Evolutionary conservation across 2,797 vertebrate genomes (phyloP).

Genomic region (Zalophus californianus): DNA sequence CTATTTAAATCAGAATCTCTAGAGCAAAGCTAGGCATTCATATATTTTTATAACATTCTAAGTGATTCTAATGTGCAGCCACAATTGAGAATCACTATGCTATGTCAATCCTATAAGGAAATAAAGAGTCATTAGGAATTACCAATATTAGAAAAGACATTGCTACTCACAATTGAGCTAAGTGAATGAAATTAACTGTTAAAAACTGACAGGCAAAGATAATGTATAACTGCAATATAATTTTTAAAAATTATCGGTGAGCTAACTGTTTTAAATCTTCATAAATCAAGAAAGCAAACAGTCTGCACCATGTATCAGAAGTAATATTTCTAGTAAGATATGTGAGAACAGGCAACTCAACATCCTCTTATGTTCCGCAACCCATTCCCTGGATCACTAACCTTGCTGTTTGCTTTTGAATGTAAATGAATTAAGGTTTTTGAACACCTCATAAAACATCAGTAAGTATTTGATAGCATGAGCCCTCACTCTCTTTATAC

Average conservation of each 20-base stretch:
- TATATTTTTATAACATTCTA: not conserved
- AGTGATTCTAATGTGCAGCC: not conserved
- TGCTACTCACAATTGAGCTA: not conserved
- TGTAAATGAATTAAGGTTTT: not conserved
- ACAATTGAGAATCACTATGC: not conserved
- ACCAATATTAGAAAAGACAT: not conserved
- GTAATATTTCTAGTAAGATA: not conserved
- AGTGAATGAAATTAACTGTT: not conserved
- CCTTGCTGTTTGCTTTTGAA: not conserved
- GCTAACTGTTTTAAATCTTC: not conserved
- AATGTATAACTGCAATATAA: not conserved
- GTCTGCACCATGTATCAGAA: not conserved
- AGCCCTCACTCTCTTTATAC: not conserved
- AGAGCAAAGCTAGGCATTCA: not conserved
- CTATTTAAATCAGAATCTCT: not conserved
- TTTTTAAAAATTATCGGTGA: not conserved
- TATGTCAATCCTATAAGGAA: not conserved
- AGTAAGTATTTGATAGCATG: not conserved
- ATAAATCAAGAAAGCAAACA: not conserved
- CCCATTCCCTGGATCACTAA: not conserved
- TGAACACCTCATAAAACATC: not conserved
- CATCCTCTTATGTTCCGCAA: not conserved
- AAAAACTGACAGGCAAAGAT: not conserved
- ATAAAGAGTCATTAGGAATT: not conserved
- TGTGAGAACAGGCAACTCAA: not conserved